Percentiles rank a stretch among this genome's conserved stretches.
Conservation (phyloP, 2,797 vertebrate genomes). For the Rhinatrema bivittatum region DNA sequence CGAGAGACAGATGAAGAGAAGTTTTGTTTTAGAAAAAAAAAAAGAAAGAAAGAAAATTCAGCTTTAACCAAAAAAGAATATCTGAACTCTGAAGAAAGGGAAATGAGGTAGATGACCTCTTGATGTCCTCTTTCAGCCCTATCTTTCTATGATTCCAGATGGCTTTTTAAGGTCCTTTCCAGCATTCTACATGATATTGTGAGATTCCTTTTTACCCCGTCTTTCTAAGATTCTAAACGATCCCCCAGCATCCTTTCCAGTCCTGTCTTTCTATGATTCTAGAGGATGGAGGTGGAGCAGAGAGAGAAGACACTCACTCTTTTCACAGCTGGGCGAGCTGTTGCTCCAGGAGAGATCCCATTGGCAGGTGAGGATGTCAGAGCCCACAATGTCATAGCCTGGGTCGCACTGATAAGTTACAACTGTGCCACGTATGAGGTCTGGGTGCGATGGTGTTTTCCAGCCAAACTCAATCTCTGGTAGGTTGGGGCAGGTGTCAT, state of each 20-base stretch:
- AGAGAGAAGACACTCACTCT: no score
- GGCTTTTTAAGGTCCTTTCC: no score
- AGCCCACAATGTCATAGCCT: slow-evolving; percentile 83
- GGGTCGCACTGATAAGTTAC: slow-evolving; percentile 88
- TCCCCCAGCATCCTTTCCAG: no score
- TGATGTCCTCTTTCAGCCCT: no score
- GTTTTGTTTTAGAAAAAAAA: no score
- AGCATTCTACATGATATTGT: no score
- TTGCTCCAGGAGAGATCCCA: slow-evolving; percentile 93
- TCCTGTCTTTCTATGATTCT: no score
- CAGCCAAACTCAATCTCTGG: slow-evolving; percentile 79
- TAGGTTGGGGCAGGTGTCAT: slow-evolving; percentile 80
- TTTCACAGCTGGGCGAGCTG: slow-evolving; percentile 77
- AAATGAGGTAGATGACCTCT: no score
- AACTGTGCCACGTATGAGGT: slow-evolving; percentile 81
- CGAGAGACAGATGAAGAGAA: neutral
- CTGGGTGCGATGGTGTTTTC: slow-evolving; percentile 81
- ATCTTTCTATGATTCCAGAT: no score
- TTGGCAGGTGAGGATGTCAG: slow-evolving; percentile 89
- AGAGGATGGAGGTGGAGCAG: no score
- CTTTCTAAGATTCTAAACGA: no score
- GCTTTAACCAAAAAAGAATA: neutral
- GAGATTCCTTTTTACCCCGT: no score
- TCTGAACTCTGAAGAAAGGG: neutral
- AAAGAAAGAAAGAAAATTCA: neutral